Percentiles rank a stretch among this genome's conserved stretches.
Conservation (phyloP, 2,113 vertebrate genomes). For the Sylvilagus bachmani region DNA sequence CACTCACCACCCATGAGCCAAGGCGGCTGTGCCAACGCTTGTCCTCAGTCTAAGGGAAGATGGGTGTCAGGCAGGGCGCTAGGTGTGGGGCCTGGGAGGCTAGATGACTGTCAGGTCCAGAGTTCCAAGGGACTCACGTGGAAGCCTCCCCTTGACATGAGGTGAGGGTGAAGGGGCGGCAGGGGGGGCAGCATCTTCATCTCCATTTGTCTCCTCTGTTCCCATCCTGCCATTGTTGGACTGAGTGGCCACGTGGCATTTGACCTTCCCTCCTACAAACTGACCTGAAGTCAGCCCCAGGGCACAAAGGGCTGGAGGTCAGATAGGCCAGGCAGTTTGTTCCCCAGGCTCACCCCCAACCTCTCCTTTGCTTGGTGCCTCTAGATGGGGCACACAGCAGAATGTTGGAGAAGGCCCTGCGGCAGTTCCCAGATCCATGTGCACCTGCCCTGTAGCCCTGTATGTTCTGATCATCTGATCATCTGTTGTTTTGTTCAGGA, state of each 20-base stretch:
- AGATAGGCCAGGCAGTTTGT: background rate
- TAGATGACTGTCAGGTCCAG: background rate
- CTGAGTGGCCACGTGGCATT: background rate
- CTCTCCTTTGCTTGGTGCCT: background rate
- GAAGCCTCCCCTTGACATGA: background rate
- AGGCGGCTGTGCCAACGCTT: background rate
- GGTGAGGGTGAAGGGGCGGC: accelerated
- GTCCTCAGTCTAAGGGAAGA: background rate
- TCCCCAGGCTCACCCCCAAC: background rate
- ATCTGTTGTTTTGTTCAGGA: background rate
- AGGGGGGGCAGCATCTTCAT: background rate
- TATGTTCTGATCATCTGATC: background rate
- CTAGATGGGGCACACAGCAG: accelerated
- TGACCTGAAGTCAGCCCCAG: too few relatives aligned
- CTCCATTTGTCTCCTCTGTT: background rate
- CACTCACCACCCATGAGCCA: accelerated
- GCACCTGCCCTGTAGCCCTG: background rate
- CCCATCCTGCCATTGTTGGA: background rate
- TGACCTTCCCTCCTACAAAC: background rate
- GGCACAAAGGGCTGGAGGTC: background rate
- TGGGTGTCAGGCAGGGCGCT: accelerated
- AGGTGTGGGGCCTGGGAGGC: background rate
- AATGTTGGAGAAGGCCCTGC: background rate
- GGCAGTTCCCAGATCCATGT: too few relatives aligned
- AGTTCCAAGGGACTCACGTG: background rate